phyloP scores from a whole-genome alignment of 2,113 vertebrate species.

The Peucedramus taeniatus region DNA sequence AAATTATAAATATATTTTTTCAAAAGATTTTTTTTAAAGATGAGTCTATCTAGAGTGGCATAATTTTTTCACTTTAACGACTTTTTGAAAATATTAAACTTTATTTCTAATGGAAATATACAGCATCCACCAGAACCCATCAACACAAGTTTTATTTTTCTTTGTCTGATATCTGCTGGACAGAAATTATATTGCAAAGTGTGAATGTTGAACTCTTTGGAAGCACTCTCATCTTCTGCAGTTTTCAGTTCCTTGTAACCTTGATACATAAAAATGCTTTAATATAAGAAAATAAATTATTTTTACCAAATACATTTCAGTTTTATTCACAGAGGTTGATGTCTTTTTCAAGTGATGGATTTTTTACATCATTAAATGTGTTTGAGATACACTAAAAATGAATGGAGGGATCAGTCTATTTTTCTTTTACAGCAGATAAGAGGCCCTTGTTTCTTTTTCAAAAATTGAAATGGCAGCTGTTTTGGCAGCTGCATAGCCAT shows the following conservation, averaged over 20 bases:
- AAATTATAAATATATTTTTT: not conserved
- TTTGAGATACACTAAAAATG: constrained; percentile 17
- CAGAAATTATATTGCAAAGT: not conserved
- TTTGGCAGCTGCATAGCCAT: constrained; percentile 57
- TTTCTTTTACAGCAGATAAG: constrained; percentile 47
- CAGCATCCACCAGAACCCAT: not conserved
- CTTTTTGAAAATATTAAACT: not conserved
- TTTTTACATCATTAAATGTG: not conserved
- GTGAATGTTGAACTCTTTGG: not conserved
- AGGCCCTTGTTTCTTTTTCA: constrained; percentile 42
- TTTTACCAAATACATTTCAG: not conserved
- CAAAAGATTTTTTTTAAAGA: not conserved
- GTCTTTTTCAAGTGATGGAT: not conserved
- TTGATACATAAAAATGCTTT: not conserved
- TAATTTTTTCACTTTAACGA: not conserved
- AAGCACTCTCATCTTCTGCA: not conserved
- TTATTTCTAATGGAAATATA: not conserved
- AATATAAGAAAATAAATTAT: not conserved
- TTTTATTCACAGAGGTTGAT: not conserved
- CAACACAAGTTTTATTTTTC: not conserved
- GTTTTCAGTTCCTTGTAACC: not conserved
- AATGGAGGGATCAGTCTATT: constrained; percentile 16
- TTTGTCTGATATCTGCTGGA: not conserved
- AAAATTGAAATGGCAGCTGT: constrained; percentile 54
- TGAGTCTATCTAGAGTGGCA: not conserved